A percentile compares a stretch with the other conserved stretches of the same genome.
phyloP scores from a whole-genome alignment of 2,113 vertebrate genomes.

The Cephalopholis sonnerati region DNA sequence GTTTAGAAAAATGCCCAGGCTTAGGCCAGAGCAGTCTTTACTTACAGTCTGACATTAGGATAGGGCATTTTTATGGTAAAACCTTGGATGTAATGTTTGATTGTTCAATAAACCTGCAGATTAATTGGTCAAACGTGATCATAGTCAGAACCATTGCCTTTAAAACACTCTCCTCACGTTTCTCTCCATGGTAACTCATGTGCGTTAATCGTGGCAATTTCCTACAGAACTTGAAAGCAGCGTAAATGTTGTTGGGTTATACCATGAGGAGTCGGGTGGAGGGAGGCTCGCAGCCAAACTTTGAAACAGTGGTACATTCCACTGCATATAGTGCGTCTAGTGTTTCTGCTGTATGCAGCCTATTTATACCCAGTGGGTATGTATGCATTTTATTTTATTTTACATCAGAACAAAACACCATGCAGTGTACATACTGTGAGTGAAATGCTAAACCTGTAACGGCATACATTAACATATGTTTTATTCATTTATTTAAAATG shows the following conservation, averaged over 20 bases:
- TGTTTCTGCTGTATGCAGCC: background rate
- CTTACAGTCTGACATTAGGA: background rate
- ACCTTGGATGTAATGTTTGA: background rate
- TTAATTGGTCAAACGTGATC: background rate
- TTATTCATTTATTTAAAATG: background rate
- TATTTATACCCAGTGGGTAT: too few species aligned
- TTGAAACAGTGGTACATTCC: slow-evolving; percentile 58
- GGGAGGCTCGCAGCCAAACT: slow-evolving; percentile 45
- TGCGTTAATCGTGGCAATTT: background rate
- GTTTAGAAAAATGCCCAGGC: background rate
- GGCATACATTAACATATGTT: background rate
- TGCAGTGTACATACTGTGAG: background rate
- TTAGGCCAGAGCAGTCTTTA: background rate
- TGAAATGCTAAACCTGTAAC: background rate
- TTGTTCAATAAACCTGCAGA: background rate
- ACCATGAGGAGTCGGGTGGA: slow-evolving; percentile 43
- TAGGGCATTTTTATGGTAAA: background rate
- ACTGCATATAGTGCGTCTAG: background rate
- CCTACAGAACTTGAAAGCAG: slow-evolving; percentile 57
- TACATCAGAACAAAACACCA: background rate
- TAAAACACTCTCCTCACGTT: background rate
- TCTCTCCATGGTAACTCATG: background rate
- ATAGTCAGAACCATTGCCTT: background rate
- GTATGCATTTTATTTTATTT: background rate
- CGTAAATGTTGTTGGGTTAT: slow-evolving; percentile 52